phyloP scores from a whole-genome alignment of 2,113 vertebrate species.

The Cyprinodon tularosa region DNA sequence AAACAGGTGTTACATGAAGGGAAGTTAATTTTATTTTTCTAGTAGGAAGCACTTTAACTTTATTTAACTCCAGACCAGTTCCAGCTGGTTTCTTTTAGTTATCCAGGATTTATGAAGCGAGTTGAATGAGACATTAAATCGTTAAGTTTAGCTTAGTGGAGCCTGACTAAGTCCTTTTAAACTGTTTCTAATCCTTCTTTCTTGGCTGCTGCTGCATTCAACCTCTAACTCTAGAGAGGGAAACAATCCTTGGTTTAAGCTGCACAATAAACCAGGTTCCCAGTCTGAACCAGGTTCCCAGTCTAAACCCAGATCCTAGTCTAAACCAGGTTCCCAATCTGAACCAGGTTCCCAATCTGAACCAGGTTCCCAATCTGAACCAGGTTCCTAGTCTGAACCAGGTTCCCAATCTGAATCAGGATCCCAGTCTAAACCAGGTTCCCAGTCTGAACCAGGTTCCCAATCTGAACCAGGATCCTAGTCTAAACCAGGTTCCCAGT shows the following conservation, averaged over 20 bases:
- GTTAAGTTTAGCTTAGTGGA: background rate
- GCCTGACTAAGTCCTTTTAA: background rate
- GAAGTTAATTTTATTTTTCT: slow-evolving; percentile 34
- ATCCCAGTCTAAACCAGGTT: too few species aligned
- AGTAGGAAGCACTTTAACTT: slow-evolving; percentile 66
- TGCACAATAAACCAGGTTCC: background rate
- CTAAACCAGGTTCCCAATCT: too few species aligned
- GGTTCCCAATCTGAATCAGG: too few species aligned
- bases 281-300: background rate
- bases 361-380: too few species aligned
- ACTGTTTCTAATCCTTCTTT: background rate
- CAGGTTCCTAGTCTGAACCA: too few species aligned
- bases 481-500: too few species aligned
- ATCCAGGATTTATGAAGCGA: background rate
- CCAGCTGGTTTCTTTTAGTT: background rate
- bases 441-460: too few species aligned
- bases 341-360: too few species aligned
- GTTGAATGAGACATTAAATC: background rate
- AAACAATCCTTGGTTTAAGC: background rate
- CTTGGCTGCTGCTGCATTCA: background rate
- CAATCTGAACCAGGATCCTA: too few species aligned
- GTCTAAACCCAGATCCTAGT: too few species aligned
- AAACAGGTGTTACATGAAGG: slow-evolving; percentile 12
- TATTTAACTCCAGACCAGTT: background rate
- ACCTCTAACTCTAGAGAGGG: background rate